Conservation (phyloP, 1,140 invertebrate species). For the Delia radicum region DNA sequence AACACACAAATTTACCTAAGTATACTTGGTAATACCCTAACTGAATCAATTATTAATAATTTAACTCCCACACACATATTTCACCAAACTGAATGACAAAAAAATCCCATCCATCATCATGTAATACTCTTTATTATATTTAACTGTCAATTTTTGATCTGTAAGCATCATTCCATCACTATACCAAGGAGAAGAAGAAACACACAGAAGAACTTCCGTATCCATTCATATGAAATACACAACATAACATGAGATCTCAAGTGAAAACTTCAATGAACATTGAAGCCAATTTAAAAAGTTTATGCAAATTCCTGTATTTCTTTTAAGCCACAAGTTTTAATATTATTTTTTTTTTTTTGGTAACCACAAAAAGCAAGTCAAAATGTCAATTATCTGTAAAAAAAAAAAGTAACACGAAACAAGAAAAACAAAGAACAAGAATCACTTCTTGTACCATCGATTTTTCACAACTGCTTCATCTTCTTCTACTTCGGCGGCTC, state of each 20-base stretch:
- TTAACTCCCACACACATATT: neutral
- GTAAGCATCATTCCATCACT: neutral
- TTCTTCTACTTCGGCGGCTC: no score
- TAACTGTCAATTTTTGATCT: conserved; percentile 21
- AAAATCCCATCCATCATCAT: neutral
- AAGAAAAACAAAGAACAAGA: neutral
- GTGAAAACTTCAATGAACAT: conserved; percentile 6
- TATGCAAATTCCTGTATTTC: conserved; percentile 3
- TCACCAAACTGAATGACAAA: neutral
- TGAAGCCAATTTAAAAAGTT: conserved; percentile 14
- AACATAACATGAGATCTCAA: neutral
- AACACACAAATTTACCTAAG: no score
- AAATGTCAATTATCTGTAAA: conserved; percentile 14
- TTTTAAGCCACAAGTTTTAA: conserved; percentile 2
- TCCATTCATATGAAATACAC: neutral
- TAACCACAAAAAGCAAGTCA: conserved; percentile 2
- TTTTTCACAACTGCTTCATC: neutral
- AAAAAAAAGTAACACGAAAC: neutral
- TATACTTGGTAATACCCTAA: no score
- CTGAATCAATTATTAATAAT: no score
- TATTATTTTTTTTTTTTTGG: neutral
- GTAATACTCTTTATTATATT: neutral
- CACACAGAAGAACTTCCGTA: neutral
- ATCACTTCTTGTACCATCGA: neutral
- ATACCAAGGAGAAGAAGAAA: neutral